phyloP scores from a whole-genome alignment of 2,113 vertebrate species.

The Clarias gariepinus region DNA sequence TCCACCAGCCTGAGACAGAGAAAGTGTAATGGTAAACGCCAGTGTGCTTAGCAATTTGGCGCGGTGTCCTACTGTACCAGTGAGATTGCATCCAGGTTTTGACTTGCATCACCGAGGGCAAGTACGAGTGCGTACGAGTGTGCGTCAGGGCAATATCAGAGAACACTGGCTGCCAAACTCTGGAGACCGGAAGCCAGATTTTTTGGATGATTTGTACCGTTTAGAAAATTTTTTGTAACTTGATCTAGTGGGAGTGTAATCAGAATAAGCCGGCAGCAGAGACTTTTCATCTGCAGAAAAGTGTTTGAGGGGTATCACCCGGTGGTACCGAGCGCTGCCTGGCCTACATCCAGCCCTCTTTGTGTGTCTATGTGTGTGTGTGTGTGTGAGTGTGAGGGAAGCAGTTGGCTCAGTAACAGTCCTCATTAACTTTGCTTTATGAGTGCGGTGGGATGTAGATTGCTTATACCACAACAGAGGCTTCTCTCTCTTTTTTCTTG shows the following conservation, averaged over 20 bases:
- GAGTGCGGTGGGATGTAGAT: slow-evolving; percentile 30
- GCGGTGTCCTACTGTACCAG: slow-evolving; percentile 54
- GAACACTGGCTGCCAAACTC: slow-evolving; percentile 41
- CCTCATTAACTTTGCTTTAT: slow-evolving; percentile 38
- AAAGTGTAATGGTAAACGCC: slow-evolving; percentile 50
- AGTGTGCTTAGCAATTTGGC: slow-evolving; percentile 24
- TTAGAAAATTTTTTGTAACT: slow-evolving; percentile 41
- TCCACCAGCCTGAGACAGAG: slow-evolving; percentile 54
- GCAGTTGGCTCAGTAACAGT: slow-evolving; percentile 40
- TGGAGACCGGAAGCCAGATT: slow-evolving; percentile 58
- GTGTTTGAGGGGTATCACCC: slow-evolving; percentile 25
- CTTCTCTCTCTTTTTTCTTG: slow-evolving; percentile 21
- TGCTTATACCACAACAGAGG: slow-evolving; percentile 29
- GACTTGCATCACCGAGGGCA: slow-evolving; percentile 46
- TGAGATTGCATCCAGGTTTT: slow-evolving; percentile 36
- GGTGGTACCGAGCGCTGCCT: slow-evolving; percentile 21
- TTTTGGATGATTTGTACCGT: slow-evolving; percentile 58
- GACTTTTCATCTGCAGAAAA: slow-evolving; percentile 32
- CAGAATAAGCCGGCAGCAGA: slow-evolving; percentile 11
- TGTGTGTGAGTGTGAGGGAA: background rate
- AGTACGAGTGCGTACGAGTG: slow-evolving; percentile 11
- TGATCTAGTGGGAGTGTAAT: slow-evolving; percentile 29
- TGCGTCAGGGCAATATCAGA: slow-evolving; percentile 42
- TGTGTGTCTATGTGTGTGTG: slow-evolving; percentile 29
- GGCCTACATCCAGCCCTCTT: background rate